Conservation (phyloP, 2,888 invertebrate genomes). For the Lumbricus terrestris region DNA sequence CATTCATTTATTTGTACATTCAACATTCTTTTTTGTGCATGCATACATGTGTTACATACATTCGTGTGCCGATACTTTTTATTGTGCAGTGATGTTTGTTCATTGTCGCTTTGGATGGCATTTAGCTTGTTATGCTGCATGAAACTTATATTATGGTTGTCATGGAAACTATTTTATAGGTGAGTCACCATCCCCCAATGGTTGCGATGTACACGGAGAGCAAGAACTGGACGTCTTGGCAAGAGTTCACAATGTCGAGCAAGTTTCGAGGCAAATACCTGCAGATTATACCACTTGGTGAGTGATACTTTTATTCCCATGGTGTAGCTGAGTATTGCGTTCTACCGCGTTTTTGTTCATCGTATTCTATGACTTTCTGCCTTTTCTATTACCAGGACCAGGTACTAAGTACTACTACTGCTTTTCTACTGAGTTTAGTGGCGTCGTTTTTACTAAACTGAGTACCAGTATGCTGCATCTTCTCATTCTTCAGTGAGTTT, state of each 20-base stretch:
- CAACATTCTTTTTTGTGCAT: neutral
- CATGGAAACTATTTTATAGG: constrained; percentile 59
- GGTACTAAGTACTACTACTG: too few species aligned
- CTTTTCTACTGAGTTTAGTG: neutral
- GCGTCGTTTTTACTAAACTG: neutral
- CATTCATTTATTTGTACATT: too few species aligned
- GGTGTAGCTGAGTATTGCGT: neutral
- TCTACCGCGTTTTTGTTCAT: neutral
- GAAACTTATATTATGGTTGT: neutral
- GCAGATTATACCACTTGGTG: constrained; percentile 67
- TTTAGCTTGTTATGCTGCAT: neutral
- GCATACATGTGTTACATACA: neutral
- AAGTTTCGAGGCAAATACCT: constrained; percentile 98
- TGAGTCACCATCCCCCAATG: constrained; percentile 99
- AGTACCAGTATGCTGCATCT: too few species aligned
- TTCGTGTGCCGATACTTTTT: too few species aligned
- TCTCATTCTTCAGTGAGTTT: too few species aligned
- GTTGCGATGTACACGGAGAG: constrained; percentile 94
- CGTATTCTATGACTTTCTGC: neutral
- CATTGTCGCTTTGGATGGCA: neutral
- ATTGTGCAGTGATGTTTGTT: neutral
- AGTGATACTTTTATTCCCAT: constrained; percentile 17
- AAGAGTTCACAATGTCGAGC: constrained; percentile 98
- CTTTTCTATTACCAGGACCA: neutral
- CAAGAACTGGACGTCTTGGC: constrained; percentile 87